Conservation (phyloP, 2,888 invertebrate genomes). For the Diaprepes abbreviatus region DNA sequence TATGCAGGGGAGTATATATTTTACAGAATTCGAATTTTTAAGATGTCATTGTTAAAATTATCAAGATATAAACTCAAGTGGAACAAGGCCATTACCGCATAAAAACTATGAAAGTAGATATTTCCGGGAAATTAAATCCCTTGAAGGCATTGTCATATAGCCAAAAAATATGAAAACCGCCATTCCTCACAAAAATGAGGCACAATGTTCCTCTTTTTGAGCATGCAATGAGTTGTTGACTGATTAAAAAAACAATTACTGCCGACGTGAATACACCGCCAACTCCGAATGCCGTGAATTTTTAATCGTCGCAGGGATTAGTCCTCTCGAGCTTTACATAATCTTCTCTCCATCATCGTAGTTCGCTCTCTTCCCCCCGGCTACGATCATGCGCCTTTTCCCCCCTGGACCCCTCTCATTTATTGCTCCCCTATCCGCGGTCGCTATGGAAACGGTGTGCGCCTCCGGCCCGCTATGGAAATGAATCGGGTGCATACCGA, state of each 20-base stretch:
- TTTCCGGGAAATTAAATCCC: constrained; percentile 34
- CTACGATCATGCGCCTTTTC: constrained; percentile 47
- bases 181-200: constrained; percentile 15
- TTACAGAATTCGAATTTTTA: too few species aligned
- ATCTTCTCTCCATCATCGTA: constrained; percentile 48
- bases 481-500: constrained; percentile 42
- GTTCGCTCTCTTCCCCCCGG: constrained; percentile 37
- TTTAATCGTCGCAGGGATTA: constrained; percentile 57
- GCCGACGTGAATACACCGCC: constrained; percentile 45
- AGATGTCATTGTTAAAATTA: too few species aligned
- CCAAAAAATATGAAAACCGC: constrained; percentile 19
- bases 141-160: constrained; percentile 9
- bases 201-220: constrained; percentile 25
- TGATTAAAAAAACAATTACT: constrained; percentile 52
- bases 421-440: constrained; percentile 16
- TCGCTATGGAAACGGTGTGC: constrained; percentile 43
- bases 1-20: too few species aligned
- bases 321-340: constrained; percentile 52
- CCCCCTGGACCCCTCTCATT: constrained; percentile 23
- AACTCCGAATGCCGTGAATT: constrained; percentile 51
- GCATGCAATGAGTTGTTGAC: constrained; percentile 50
- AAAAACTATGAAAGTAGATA: too few species aligned
- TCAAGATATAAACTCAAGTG: too few species aligned
- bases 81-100: too few species aligned
- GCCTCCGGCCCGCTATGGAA: constrained; percentile 49